A percentile compares a stretch with the other conserved stretches of the same genome.
Evolutionary conservation across 1,140 invertebrate genomes (phyloP).

Genomic region (Mamestra configurata): DNA sequence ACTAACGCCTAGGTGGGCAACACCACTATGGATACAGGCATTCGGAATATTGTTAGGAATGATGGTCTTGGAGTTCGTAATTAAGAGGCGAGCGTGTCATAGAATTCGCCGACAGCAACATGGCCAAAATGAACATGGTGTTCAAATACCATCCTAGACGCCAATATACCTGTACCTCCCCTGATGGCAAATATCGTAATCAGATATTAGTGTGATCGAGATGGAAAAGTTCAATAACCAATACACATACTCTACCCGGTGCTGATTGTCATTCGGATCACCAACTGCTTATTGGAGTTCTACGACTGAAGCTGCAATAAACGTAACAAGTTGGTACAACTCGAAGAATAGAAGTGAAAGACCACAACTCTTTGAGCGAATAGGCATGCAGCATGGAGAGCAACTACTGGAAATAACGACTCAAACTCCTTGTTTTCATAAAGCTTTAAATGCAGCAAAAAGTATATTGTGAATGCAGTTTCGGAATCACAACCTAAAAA

Average conservation of each 20-base stretch:
- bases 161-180: slow-evolving; percentile 47
- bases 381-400: too few relatives aligned
- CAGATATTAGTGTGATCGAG: slow-evolving; percentile 45
- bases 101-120: slow-evolving; percentile 15
- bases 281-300: background rate
- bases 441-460: too few relatives aligned
- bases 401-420: too few relatives aligned
- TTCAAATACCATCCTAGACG: slow-evolving; percentile 47
- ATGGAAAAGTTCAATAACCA: slow-evolving; percentile 54
- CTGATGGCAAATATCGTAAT: slow-evolving; percentile 18
- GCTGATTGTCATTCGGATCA: slow-evolving; percentile 40
- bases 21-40: background rate
- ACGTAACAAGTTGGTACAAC: background rate
- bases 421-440: too few relatives aligned
- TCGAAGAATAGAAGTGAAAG: background rate
- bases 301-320: background rate
- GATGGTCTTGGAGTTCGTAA: slow-evolving; percentile 7
- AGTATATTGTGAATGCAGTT: too few relatives aligned
- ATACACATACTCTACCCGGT: slow-evolving; percentile 40
- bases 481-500: too few relatives aligned
- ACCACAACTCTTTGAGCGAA: background rate
- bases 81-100: slow-evolving; percentile 30
- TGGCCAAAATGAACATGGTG: slow-evolving; percentile 41
- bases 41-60: background rate
- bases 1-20: slow-evolving; percentile 22